A percentile compares a stretch with the other conserved stretches of the same genome.
Evolutionary conservation across 2,888 invertebrate genomes (phyloP).

Genomic region (Sericinus montela): DNA sequence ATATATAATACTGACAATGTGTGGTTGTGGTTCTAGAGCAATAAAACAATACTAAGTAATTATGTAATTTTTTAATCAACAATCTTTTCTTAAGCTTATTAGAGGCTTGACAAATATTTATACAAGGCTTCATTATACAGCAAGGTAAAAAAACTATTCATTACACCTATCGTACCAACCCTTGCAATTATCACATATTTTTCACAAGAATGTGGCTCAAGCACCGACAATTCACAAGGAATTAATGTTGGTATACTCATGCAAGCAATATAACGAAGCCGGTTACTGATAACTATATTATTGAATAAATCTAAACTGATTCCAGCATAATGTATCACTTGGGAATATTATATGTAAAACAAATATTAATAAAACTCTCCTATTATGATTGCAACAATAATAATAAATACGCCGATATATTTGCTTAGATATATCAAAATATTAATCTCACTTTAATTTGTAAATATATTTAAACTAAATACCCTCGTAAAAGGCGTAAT

Average conservation of each 20-base stretch:
- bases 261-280: slow-evolving; percentile 42
- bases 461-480: slow-evolving; percentile 58
- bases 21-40: slow-evolving; percentile 15
- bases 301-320: slow-evolving; percentile 47
- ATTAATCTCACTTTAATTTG: slow-evolving; percentile 75
- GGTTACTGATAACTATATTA: slow-evolving; percentile 37
- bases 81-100: slow-evolving; percentile 69
- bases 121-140: slow-evolving; percentile 76
- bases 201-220: slow-evolving; percentile 58
- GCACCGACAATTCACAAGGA: slow-evolving; percentile 22
- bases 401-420: slow-evolving; percentile 71
- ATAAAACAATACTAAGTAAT: slow-evolving; percentile 61
- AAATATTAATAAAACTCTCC: slow-evolving; percentile 75
- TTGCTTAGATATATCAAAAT: slow-evolving; percentile 59
- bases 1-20: too few species aligned
- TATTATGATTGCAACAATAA: slow-evolving; percentile 74
- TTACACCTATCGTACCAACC: slow-evolving; percentile 57
- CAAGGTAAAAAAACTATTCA: slow-evolving; percentile 75
- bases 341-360: slow-evolving; percentile 51
- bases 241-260: slow-evolving; percentile 28
- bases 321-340: slow-evolving; percentile 50
- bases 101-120: slow-evolving; percentile 75
- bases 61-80: slow-evolving; percentile 66
- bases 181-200: slow-evolving; percentile 57
- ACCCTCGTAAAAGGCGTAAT: slow-evolving; percentile 40